Base-by-base conservation (phyloP, 2,797 vertebrate genomes). In the Anguilla megastoma region DNA sequence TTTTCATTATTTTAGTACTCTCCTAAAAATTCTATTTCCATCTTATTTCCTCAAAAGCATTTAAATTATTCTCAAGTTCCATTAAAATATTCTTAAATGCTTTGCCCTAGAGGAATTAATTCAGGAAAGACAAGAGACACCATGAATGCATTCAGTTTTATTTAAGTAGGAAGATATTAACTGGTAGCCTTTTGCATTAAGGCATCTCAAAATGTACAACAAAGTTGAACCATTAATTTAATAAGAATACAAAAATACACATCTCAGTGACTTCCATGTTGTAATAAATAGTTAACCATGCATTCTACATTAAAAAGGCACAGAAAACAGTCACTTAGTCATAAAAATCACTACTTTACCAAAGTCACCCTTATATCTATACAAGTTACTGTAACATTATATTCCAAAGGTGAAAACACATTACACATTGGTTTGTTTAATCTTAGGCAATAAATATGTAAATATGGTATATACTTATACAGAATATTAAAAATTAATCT, bases 231-330 rank as follows among this genome's bases (percentile, higher is more conserved):
- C 96, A 96, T 97, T 96, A 95, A 97, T 97, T 97, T 95, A 96
- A 96, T 97, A 96, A 96, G 96, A 97, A 97, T 99, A 99, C 97
- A 99, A 99, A 99, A 99, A 99, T 99, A 99, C 98, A 98, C 97
- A 97, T 97, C 96, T 98, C 96, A 96, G 97, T 98, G 97, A 98
- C 97, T 96, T 97, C 96, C 96, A 96, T 98, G 98, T 97, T 94
- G 96, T 98, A 98, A 98, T 99, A 99, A 99, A 99, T 98, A 99
- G 96, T 95, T 96, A 96, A 96, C 96, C 97, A 99, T 99, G 98
- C 98, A 97, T 96, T 95, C 97, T 97, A 98, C 97, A 97, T 97
- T 98, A 96, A 96, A 98, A 99, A 99, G 98, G 98, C 98, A 99
- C 97, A 92, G 94, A 97, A 98, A 98, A 98, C 97, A 97, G 97